Conservation (phyloP, 2,113 vertebrate species). For the Poecile atricapillus region DNA sequence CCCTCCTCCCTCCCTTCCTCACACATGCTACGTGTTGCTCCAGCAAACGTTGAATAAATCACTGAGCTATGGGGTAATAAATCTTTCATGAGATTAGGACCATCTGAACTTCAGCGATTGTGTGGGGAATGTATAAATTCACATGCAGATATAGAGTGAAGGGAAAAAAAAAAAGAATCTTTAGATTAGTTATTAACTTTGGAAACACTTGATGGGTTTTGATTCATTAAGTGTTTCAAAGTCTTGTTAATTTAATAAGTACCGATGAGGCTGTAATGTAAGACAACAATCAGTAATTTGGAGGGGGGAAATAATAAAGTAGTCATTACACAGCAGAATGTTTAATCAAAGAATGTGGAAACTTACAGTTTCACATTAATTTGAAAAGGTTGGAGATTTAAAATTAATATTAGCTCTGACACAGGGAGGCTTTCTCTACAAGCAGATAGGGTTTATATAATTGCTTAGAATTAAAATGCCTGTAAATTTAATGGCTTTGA, state of each 20-base stretch:
- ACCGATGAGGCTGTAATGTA: constrained; percentile 66
- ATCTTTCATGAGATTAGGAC: constrained; percentile 46
- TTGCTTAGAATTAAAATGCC: constrained; percentile 50
- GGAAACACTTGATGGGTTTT: constrained; percentile 71
- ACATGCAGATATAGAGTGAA: neutral
- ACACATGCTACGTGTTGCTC: constrained; percentile 29
- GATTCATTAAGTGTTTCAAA: constrained; percentile 72
- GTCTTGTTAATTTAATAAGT: constrained; percentile 75
- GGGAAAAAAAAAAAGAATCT: neutral
- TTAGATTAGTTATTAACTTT: constrained; percentile 63
- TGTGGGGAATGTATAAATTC: constrained; percentile 58
- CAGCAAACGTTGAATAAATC: constrained; percentile 40
- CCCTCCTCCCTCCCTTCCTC: neutral
- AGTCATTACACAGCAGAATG: constrained; percentile 69
- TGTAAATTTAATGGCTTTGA: constrained; percentile 27
- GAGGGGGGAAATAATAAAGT: constrained; percentile 59
- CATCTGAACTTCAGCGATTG: constrained; percentile 37
- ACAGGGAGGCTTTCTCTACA: constrained; percentile 23
- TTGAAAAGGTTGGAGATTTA: constrained; percentile 61
- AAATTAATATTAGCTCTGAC: constrained; percentile 52
- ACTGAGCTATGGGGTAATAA: constrained; percentile 23
- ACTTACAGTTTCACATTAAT: constrained; percentile 53
- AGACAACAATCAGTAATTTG: constrained; percentile 76
- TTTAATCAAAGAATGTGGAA: constrained; percentile 72
- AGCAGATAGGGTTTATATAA: constrained; percentile 47